Percentiles rank a stretch among this genome's conserved stretches.
Conservation (phyloP, 2,888 invertebrate species). For the Abscondita cerata region DNA sequence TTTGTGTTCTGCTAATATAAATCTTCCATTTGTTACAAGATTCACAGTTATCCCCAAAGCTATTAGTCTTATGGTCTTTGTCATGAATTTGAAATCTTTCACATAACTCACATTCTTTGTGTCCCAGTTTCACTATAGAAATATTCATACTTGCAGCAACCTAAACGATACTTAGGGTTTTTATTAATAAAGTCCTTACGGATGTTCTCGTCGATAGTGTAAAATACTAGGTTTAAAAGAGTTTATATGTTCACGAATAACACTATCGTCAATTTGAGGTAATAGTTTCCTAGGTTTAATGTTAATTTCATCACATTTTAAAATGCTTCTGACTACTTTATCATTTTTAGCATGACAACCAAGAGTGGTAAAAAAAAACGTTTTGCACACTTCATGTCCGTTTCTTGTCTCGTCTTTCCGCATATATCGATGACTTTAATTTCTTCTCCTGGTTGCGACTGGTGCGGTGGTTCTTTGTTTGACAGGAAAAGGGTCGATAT, state of each 20-base stretch:
- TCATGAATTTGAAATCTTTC: slow-evolving; percentile 23
- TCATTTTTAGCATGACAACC: not conserved
- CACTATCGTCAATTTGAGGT: slow-evolving; percentile 5
- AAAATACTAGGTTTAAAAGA: slow-evolving; percentile 9
- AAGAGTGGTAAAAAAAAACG: slow-evolving; percentile 12
- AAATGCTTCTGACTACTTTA: not conserved
- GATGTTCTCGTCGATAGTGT: slow-evolving; percentile 12
- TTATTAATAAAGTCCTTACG: slow-evolving; percentile 11
- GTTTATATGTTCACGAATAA: slow-evolving; percentile 8
- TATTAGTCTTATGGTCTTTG: not conserved
- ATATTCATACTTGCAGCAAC: slow-evolving; percentile 13
- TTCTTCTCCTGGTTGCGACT: not conserved
- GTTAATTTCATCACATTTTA: not conserved
- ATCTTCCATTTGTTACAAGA: slow-evolving; percentile 20
- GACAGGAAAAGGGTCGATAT: slow-evolving; percentile 4
- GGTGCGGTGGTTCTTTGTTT: slow-evolving; percentile 10
- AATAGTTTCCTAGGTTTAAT: too few species aligned
- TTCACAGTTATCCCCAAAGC: slow-evolving; percentile 15
- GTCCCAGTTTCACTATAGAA: slow-evolving; percentile 6
- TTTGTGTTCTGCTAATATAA: slow-evolving; percentile 20
- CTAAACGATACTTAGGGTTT: slow-evolving; percentile 6
- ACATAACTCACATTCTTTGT: slow-evolving; percentile 15
- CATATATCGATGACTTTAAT: not conserved
- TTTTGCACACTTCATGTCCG: slow-evolving; percentile 10
- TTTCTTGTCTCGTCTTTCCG: slow-evolving; percentile 4